These are phyloP conservation scores for Maconellicoccus hirsutus DNA, from an alignment of 1,140 invertebrate genomes.

Conservation along the genomic window DNA sequence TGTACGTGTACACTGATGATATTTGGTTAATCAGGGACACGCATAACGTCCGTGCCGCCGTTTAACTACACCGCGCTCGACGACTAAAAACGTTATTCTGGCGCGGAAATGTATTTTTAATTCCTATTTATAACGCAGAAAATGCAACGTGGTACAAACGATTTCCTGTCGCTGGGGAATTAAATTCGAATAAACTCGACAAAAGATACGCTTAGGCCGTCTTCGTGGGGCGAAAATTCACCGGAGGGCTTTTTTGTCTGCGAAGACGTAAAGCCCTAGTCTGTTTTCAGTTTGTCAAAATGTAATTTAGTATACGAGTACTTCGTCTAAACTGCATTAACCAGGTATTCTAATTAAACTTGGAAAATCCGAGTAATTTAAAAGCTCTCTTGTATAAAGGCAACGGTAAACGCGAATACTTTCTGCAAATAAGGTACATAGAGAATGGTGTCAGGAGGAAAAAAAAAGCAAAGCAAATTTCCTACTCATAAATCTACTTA, in stretches of 20 bases:
- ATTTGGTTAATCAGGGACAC: neutral
- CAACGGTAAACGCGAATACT: neutral
- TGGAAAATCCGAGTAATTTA: constrained; percentile 3
- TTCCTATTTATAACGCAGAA: neutral
- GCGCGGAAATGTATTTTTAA: neutral
- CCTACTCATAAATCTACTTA: neutral
- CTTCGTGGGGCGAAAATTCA: neutral
- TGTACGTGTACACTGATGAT: neutral
- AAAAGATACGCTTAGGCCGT: neutral
- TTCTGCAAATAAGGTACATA: neutral
- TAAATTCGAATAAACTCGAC: neutral
- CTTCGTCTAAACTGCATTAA: constrained; percentile 6
- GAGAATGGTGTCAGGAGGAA: neutral
- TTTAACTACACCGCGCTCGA: neutral
- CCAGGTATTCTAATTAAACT: constrained; percentile 9
- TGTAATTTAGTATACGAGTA: constrained; percentile 5
- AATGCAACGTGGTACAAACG: neutral
- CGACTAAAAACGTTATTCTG: neutral
- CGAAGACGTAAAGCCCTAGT: neutral
- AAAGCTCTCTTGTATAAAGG: neutral
- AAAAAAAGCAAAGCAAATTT: neutral
- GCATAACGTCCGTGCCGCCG: neutral
- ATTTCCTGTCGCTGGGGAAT: neutral
- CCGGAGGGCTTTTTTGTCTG: neutral
- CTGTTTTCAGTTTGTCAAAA: constrained; percentile 9